phyloP scores from a whole-genome alignment of 2,113 vertebrate genomes.

The Anhinga rufa region DNA sequence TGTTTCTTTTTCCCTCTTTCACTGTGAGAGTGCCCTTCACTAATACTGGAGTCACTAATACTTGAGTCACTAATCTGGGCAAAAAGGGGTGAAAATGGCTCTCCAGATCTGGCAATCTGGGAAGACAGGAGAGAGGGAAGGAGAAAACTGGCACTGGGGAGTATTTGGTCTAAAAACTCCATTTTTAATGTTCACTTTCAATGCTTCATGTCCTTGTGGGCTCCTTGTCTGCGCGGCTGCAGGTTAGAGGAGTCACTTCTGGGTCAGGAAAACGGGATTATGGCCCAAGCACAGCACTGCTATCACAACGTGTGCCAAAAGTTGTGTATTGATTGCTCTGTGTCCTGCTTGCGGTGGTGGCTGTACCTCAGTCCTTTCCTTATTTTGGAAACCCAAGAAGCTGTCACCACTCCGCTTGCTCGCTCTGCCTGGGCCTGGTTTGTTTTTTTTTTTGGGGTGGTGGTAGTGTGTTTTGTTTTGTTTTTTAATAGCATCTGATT shows the following conservation, averaged over 20 bases:
- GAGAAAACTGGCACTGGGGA: background rate
- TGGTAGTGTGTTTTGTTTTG: no score
- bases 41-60: background rate
- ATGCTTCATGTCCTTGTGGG: background rate
- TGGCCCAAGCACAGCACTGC: background rate
- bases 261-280: background rate
- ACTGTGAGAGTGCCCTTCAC: background rate
- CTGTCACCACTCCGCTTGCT: background rate
- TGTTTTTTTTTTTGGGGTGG: background rate
- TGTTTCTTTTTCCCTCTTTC: background rate
- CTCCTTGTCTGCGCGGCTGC: background rate
- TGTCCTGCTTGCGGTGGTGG: background rate
- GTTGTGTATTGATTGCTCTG: background rate
- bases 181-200: background rate
- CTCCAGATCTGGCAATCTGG: background rate
- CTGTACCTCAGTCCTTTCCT: background rate
- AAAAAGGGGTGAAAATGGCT: background rate
- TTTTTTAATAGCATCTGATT: background rate
- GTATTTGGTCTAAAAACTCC: background rate
- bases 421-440: background rate
- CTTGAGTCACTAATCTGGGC: accelerated
- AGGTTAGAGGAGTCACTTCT: background rate
- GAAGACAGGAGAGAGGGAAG: background rate
- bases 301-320: accelerated
- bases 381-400: background rate